A percentile compares a stretch with the other conserved stretches of the same genome.
phyloP scores from a whole-genome alignment of 2,113 vertebrate species.

The Gymnorhina tibicen region DNA sequence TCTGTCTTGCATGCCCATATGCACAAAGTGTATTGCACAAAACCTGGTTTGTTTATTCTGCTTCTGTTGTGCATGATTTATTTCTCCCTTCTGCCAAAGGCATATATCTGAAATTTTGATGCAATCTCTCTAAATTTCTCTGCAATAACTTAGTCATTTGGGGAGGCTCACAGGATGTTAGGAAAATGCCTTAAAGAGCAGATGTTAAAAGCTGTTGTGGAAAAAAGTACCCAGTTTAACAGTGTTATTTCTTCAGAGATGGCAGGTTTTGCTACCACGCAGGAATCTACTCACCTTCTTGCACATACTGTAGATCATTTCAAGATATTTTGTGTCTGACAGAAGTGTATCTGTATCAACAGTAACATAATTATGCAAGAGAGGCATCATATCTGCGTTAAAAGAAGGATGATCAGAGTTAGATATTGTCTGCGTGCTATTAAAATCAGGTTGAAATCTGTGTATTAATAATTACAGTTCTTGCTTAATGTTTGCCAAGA shows the following conservation, averaged over 20 bases:
- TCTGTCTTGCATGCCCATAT: background rate
- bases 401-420: constrained; percentile 30
- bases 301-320: constrained; percentile 99
- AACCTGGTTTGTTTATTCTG: background rate
- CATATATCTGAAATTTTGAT: background rate
- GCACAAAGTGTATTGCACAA: background rate
- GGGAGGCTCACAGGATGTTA: background rate
- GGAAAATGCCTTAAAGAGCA: background rate
- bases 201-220: background rate
- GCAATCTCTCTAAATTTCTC: background rate
- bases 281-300: constrained; percentile 86
- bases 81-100: background rate
- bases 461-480: background rate
- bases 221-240: background rate
- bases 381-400: constrained; percentile 95
- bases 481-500: background rate
- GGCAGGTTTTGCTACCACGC: background rate
- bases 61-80: background rate
- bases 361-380: constrained; percentile 98
- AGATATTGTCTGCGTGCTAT: background rate
- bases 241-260: background rate
- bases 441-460: background rate
- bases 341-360: constrained; percentile 95
- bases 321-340: constrained; percentile 97
- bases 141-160: background rate